Base-by-base conservation (phyloP, 1,140 invertebrate species). In the Contarinia nasturtii region DNA sequence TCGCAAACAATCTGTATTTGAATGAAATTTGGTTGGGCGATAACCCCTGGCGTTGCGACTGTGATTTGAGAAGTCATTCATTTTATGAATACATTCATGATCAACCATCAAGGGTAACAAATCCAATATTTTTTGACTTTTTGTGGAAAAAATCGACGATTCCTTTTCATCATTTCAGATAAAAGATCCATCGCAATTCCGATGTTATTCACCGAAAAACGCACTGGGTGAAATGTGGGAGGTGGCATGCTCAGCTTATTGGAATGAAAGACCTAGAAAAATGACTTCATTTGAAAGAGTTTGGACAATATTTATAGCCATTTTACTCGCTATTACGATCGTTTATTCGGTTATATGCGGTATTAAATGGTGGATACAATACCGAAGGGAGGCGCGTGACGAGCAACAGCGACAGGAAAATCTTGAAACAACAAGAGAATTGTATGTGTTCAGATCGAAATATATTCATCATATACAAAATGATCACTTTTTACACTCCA, bases 1-100 rank as follows among this genome's bases (percentile, higher is more conserved):
- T 81, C 54, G 59, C 63, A 0, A 63, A 66, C n/a, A 78, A 81
- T 56, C 55, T 57, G 43, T 68, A 74, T 48, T 53, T 79, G n/a
- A 58, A 67, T 45, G 61, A 59, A 46, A 55, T 80, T 10, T 63
- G 67, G 56, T 51, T 82, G 38, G 64, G 70, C 11, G 76, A 81
- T 46, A 84, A 84, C 63, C 77, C 77, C 48, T 84, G 80, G 80
- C 61, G 73, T 47, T 82, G 80, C 56, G 73, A 81, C 48, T 82
- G 80, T 50, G 51, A 54, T 5, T 47, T 53, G 0, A 63, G 73
- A 37, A 66, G 81, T 51, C 66, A 69, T 47, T 58, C 68, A 19
- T 72, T 75, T 51, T 79, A 72, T 49, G 62, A 70, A 42, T 81
- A 63, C 56, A 54, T 82, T 10, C 74, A 67, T 0, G 56, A 67